Evolutionary conservation across 35 echinoderm and acorn worm genomes (phyloP), one percentile per base, ranked within the genome.

Genomic region (Nesometra sesokonis): DNA sequence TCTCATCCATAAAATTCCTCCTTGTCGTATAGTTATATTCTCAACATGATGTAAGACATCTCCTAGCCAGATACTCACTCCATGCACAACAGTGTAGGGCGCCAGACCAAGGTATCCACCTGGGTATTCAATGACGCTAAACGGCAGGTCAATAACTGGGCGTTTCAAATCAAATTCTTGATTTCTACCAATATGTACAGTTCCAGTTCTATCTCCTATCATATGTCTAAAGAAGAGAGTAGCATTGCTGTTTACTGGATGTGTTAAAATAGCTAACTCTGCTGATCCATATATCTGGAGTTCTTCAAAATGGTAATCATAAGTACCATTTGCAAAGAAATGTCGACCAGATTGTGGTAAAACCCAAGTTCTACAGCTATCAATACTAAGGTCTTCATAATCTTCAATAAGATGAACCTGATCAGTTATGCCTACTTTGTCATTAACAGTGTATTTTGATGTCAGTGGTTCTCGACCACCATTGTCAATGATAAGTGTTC

Each of bases 121-220:
- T 5, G 81, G 84, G 47, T 97, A 97, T 21, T 93, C 94, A 35
- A 91, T 88, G 34, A 88, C 91, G 52, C 39, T 92, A 57, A 97
- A 97, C 29, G 94, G 94, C 32, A 97, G 77, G 35, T 97, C 94
- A 80, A 97, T 97, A 36, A 91, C 94, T 8, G 90, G 94, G 80
- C 94, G 77, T 78, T 93, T 47, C 11, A 97, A 85, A 78, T 97
- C 88, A 32, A 97, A 36, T 11, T 46, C 77, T 35, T 93, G 94
- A 35, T 93, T 97, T 21, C 77, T 38, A 0, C 90, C 91, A 82
- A 97, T 88, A 57, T 97, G 94, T 13, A 97, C 83, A 35, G 94
- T 97, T 21, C 90, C 94, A 19, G 90, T 90, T 30, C 94, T 85
- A 87, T 97, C 94, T 17, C 94, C 94, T 46, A 97, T 97, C 94